A percentile compares a stretch with the other conserved stretches of the same genome.
These are phyloP conservation scores for Protaetia brevitarsis DNA, from an alignment of 1,140 invertebrate species.

Conservation along the genomic window DNA sequence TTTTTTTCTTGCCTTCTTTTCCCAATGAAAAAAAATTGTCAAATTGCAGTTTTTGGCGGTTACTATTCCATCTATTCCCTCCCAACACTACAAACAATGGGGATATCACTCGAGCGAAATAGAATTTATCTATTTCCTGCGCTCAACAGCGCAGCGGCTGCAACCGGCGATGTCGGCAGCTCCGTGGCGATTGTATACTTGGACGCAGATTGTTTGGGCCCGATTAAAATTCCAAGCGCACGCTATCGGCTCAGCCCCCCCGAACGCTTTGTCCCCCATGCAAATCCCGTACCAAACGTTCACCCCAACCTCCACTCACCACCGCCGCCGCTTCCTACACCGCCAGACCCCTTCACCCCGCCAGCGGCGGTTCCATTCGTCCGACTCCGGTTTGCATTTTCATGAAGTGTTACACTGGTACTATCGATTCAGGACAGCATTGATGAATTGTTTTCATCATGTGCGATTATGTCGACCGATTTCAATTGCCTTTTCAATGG, in stretches of 20 bases:
- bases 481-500: constrained; percentile 50
- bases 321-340: background rate
- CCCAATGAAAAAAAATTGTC: too few species aligned
- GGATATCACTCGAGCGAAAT: constrained; percentile 29
- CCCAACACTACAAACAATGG: too few species aligned
- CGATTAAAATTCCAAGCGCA: constrained; percentile 43
- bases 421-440: constrained; percentile 37
- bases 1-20: too few species aligned
- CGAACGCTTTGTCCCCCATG: constrained; percentile 28
- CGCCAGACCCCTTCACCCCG: background rate
- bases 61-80: background rate
- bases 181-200: constrained; percentile 14
- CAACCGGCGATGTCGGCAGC: too few species aligned
- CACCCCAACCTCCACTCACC: background rate
- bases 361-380: background rate
- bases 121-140: constrained; percentile 42
- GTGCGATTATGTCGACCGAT: constrained; percentile 46
- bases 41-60: constrained; percentile 1
- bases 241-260: constrained; percentile 28
- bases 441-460: constrained; percentile 50
- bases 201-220: constrained; percentile 44
- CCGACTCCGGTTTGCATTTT: constrained; percentile 29
- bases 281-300: constrained; percentile 22
- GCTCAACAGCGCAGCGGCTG: background rate
- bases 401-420: constrained; percentile 32